Evolutionary conservation across 1,140 invertebrate species (phyloP).

Genomic region (Camponotus pennsylvanicus): DNA sequence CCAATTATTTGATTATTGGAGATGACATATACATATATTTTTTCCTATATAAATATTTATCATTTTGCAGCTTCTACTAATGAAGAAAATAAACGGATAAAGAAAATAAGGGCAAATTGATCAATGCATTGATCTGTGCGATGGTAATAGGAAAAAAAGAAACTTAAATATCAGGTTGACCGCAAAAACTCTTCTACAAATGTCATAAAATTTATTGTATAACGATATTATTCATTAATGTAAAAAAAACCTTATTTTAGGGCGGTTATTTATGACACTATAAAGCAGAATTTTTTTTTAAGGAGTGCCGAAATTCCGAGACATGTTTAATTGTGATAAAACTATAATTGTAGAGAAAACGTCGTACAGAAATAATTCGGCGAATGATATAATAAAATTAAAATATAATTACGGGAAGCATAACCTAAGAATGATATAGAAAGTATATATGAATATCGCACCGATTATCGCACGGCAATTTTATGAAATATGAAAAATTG

Average conservation of each 20-base stretch:
- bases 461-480: constrained; percentile 50
- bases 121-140: not conserved
- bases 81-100: not conserved
- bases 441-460: constrained; percentile 9
- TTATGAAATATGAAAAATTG: constrained; percentile 47
- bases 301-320: constrained; percentile 25
- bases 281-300: not conserved
- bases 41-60: constrained; percentile 1
- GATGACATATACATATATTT: not conserved
- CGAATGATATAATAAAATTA: not conserved
- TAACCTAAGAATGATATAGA: not conserved
- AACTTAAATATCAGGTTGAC: not conserved
- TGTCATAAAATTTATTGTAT: not conserved
- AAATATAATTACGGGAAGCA: constrained; percentile 17
- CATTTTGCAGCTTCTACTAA: not conserved
- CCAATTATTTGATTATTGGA: constrained; percentile 1
- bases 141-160: not conserved
- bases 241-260: not conserved
- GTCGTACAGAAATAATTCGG: not conserved
- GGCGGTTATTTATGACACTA: not conserved
- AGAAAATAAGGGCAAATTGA: not conserved
- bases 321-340: not conserved
- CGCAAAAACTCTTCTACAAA: not conserved
- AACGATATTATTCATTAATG: not conserved
- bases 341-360: constrained; percentile 8